A percentile compares a stretch with the other conserved stretches of the same genome.
Conservation (phyloP, 2,113 vertebrate species). For the Nestor notabilis region DNA sequence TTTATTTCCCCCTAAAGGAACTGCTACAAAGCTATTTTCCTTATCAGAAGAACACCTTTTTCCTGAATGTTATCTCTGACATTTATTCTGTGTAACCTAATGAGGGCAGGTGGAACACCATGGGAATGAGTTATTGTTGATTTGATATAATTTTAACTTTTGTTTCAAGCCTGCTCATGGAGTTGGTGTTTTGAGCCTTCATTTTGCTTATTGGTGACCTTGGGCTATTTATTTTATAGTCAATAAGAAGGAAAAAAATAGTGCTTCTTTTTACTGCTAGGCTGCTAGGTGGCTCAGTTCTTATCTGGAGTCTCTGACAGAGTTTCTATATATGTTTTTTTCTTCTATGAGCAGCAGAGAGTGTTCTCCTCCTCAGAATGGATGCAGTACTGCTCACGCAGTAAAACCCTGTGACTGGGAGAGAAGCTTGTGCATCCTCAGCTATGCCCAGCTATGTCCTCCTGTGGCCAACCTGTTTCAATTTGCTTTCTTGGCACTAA, state of each 20-base stretch:
- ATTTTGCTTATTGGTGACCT: constrained; percentile 37
- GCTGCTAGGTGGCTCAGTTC: background rate
- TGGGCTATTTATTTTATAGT: constrained; percentile 1
- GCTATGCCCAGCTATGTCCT: background rate
- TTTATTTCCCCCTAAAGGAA: constrained; percentile 56
- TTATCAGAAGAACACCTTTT: constrained; percentile 69
- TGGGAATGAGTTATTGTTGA: constrained; percentile 54
- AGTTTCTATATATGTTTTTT: background rate
- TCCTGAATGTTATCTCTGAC: constrained; percentile 62
- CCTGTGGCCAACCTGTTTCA: background rate
- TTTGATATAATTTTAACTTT: constrained; percentile 52
- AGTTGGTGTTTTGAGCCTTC: constrained; percentile 12
- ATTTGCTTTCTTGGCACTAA: background rate
- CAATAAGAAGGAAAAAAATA: background rate
- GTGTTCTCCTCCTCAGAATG: background rate
- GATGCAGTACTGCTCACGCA: rapidly evolving
- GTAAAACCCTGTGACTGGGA: background rate
- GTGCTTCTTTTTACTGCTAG: background rate
- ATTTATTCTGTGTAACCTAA: constrained; percentile 52
- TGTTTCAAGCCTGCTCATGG: background rate
- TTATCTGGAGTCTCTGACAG: background rate
- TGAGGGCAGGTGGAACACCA: constrained; percentile 48
- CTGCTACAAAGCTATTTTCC: constrained; percentile 44
- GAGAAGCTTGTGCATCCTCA: background rate
- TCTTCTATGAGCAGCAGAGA: background rate